These are phyloP conservation scores for Arbacia lixula DNA, from an alignment of 53 echinoderm and acorn worm species.

Conservation along the genomic window DNA sequence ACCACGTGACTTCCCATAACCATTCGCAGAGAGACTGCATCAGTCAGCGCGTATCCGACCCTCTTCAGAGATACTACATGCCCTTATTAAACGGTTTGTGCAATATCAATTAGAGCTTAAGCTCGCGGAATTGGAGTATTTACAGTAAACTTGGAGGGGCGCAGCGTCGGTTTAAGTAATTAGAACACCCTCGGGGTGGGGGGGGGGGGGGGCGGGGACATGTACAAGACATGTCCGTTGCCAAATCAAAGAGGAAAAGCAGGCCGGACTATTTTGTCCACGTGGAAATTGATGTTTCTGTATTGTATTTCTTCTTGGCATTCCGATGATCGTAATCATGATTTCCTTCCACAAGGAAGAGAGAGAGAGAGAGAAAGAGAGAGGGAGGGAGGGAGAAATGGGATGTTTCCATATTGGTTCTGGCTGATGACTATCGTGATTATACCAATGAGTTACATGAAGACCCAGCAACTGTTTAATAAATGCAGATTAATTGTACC, in stretches of 20 bases:
- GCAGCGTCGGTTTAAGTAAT: slow-evolving; percentile 12
- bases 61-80: background rate
- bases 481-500: too few relatives aligned
- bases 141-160: slow-evolving; percentile 8
- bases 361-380: too few relatives aligned
- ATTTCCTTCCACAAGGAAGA: too few relatives aligned
- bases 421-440: too few relatives aligned
- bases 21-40: slow-evolving; percentile 7
- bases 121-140: slow-evolving; percentile 17
- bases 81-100: slow-evolving; percentile 25
- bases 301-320: too few relatives aligned
- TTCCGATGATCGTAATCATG: too few relatives aligned
- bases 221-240: background rate
- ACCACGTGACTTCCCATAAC: slow-evolving; percentile 28
- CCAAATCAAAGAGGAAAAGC: background rate
- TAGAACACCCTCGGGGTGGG: slow-evolving; percentile 24
- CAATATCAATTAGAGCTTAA: slow-evolving; percentile 21
- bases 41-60: slow-evolving; percentile 18
- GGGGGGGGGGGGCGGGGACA: slow-evolving; percentile 1
- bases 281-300: slow-evolving; percentile 10
- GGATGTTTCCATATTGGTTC: too few relatives aligned
- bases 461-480: too few relatives aligned
- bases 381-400: too few relatives aligned
- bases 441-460: too few relatives aligned
- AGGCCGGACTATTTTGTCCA: slow-evolving; percentile 11